Percentiles rank a stretch among this genome's conserved stretches.
These are phyloP conservation scores for Hippolais icterina DNA, from an alignment of 2,113 vertebrate genomes.

Conservation along the genomic window DNA sequence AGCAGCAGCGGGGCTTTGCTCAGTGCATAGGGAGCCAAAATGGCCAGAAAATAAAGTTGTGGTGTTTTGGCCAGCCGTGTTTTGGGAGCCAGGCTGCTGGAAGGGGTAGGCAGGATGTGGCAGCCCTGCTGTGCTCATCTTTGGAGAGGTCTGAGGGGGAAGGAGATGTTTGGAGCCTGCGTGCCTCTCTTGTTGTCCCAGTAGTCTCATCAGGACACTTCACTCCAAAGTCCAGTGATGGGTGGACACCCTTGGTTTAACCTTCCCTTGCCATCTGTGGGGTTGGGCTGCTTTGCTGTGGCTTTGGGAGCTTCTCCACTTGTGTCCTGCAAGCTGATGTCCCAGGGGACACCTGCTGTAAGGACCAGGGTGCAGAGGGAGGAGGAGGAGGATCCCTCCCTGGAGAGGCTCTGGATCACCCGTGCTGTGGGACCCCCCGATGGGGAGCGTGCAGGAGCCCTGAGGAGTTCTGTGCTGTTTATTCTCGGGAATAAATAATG, in stretches of 20 bases:
- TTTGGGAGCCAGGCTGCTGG: neutral
- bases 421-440: rapidly evolving
- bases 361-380: neutral
- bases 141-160: neutral
- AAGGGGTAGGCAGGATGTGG: neutral
- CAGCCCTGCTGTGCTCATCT: neutral
- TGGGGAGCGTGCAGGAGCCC: neutral
- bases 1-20: neutral
- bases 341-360: neutral
- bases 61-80: neutral
- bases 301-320: neutral
- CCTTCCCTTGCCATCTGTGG: neutral
- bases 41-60: neutral
- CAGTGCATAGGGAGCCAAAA: neutral
- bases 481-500: neutral
- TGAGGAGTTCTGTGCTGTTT: neutral
- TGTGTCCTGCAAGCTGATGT: neutral
- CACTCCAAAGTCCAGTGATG: neutral
- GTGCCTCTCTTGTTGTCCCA: neutral
- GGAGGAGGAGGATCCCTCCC: neutral
- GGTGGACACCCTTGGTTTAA: neutral
- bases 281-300: neutral
- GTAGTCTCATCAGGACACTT: neutral
- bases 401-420: neutral
- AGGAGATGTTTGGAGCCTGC: neutral